Conservation (phyloP, 2,113 vertebrate species). For the Sceloporus tristichus region DNA sequence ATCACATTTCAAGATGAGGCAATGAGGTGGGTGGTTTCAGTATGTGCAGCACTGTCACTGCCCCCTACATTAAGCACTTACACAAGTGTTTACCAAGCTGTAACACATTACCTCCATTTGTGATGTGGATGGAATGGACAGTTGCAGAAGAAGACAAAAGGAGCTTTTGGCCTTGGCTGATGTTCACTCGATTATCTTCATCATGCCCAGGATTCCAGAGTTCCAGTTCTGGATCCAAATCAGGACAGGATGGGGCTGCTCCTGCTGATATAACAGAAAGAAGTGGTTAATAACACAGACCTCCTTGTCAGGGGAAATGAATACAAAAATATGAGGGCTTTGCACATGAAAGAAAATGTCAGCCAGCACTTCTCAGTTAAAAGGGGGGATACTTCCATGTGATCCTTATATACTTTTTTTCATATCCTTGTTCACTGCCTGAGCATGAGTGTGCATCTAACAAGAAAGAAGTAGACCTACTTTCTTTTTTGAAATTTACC, state of each 20-base stretch:
- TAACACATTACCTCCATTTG: slow-evolving; percentile 83
- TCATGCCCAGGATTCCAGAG: slow-evolving; percentile 90
- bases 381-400: too few species aligned
- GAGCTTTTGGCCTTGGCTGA: slow-evolving; percentile 81
- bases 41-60: too few species aligned
- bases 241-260: slow-evolving; percentile 80
- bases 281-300: fast-evolving
- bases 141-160: slow-evolving; percentile 90
- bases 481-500: too few species aligned
- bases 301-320: neutral
- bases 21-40: too few species aligned
- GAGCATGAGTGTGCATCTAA: too few species aligned
- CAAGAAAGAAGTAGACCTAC: too few species aligned
- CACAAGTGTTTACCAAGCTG: neutral
- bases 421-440: too few species aligned
- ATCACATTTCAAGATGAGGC: too few species aligned
- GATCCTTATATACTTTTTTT: too few species aligned
- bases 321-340: neutral
- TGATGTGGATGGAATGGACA: slow-evolving; percentile 90
- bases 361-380: neutral
- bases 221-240: slow-evolving; percentile 85
- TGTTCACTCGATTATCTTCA: slow-evolving; percentile 77
- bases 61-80: too few species aligned
- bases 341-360: too few species aligned
- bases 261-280: slow-evolving; percentile 29